Conservation (phyloP, 2,888 invertebrate genomes). For the Seladonia tumulorum region DNA sequence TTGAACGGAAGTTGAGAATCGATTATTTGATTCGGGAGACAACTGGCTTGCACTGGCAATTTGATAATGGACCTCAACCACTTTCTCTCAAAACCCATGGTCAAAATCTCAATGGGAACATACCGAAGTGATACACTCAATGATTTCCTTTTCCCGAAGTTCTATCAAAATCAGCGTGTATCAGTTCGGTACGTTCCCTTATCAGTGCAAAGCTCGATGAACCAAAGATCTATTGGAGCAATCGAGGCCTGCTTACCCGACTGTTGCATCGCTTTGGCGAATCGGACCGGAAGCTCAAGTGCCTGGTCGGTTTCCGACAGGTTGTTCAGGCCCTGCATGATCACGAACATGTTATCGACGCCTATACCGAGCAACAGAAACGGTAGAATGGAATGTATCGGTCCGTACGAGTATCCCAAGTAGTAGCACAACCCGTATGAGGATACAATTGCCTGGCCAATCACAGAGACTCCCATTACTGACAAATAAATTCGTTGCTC, state of each 20-base stretch:
- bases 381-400: conserved; percentile 83
- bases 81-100: neutral
- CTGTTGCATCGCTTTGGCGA: conserved; percentile 82
- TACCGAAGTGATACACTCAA: too few relatives aligned
- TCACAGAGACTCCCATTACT: conserved; percentile 81
- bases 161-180: neutral
- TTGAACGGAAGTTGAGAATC: conserved; percentile 13
- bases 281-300: conserved; percentile 75
- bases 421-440: conserved; percentile 83
- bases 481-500: conserved; percentile 81
- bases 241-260: conserved; percentile 78
- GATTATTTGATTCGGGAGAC: neutral
- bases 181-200: neutral
- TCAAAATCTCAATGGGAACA: neutral
- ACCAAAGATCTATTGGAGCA: neutral
- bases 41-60: neutral
- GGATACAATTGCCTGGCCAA: conserved; percentile 81
- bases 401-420: conserved; percentile 82
- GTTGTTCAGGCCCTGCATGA: conserved; percentile 82
- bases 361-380: conserved; percentile 83
- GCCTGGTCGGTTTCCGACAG: conserved; percentile 73
- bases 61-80: neutral
- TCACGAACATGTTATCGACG: conserved; percentile 84
- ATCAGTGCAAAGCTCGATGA: neutral
- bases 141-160: too few relatives aligned